Conservation (phyloP, 2,797 vertebrate species). For the Lagocephalus sceleratus region DNA sequence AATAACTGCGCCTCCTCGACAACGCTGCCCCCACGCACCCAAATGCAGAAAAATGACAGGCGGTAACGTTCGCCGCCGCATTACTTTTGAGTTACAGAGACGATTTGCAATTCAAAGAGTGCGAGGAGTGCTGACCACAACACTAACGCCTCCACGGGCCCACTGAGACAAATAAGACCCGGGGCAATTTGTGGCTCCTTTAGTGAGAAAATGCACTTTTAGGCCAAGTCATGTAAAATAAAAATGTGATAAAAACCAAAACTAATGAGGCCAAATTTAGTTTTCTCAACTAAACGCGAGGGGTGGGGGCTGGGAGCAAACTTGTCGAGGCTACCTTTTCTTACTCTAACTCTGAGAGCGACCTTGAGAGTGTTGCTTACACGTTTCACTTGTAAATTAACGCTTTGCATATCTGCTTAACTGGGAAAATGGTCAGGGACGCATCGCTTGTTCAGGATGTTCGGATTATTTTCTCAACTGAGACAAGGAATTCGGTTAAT, state of each 20-base stretch:
- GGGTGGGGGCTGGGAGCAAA: conserved; percentile 42
- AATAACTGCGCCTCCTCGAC: conserved; percentile 74
- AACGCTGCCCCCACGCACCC: conserved; percentile 68
- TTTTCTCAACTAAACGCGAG: conserved; percentile 68
- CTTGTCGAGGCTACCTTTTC: conserved; percentile 64
- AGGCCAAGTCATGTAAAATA: conserved; percentile 75
- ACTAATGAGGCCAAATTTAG: conserved; percentile 74
- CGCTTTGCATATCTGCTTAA: conserved; percentile 69
- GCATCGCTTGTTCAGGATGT: conserved; percentile 29
- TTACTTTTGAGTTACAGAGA: conserved; percentile 80
- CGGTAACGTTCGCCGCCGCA: conserved; percentile 71
- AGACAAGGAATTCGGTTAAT: too few relatives aligned
- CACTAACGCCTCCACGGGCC: conserved; percentile 67
- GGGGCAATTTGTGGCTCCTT: conserved; percentile 72
- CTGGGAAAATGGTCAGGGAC: conserved; percentile 41
- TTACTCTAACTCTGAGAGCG: conserved; percentile 51
- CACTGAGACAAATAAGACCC: conserved; percentile 75
- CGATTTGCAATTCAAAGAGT: conserved; percentile 81
- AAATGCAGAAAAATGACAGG: conserved; percentile 82
- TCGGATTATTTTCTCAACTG: background rate
- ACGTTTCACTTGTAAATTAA: conserved; percentile 55
- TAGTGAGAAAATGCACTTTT: conserved; percentile 71
- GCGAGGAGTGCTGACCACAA: conserved; percentile 81
- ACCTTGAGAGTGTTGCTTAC: conserved; percentile 60
- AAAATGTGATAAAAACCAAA: conserved; percentile 75